Percentiles rank a stretch among this genome's conserved stretches.
phyloP scores from a whole-genome alignment of 1,140 invertebrate species.

The Macrocentrus cingulum region DNA sequence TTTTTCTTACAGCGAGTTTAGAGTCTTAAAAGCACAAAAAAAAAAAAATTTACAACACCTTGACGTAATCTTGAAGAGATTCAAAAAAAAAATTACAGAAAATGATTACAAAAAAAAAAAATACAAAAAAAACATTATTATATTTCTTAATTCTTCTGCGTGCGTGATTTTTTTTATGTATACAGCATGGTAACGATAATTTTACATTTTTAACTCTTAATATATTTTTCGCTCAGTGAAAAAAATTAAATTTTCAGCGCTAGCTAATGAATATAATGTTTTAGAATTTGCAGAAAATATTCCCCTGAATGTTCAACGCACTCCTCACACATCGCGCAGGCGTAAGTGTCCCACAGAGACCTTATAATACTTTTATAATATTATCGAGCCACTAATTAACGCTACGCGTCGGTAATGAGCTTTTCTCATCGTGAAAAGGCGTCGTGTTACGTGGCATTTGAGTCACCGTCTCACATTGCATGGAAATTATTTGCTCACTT shows the following conservation, averaged over 20 bases:
- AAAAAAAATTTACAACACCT: too few species aligned
- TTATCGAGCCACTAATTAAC: slow-evolving; percentile 20
- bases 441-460: slow-evolving; percentile 21
- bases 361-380: slow-evolving; percentile 4
- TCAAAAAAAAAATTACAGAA: too few species aligned
- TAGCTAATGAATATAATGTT: slow-evolving; percentile 14
- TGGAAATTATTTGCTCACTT: slow-evolving; percentile 20
- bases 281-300: slow-evolving; percentile 84
- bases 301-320: slow-evolving; percentile 77
- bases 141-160: too few species aligned
- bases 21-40: too few species aligned
- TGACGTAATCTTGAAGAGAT: too few species aligned
- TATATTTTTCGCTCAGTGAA: not conserved
- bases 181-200: too few species aligned
- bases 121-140: too few species aligned
- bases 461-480: slow-evolving; percentile 21
- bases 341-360: slow-evolving; percentile 64
- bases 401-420: slow-evolving; percentile 21
- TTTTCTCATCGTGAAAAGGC: slow-evolving; percentile 16
- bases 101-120: too few species aligned
- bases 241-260: not conserved
- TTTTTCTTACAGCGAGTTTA: too few species aligned
- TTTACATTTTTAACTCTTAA: not conserved
- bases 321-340: slow-evolving; percentile 77
- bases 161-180: too few species aligned